Percentiles rank a stretch among this genome's conserved stretches.
These are phyloP conservation scores for Bombus pascuorum DNA, from an alignment of 1,140 invertebrate species.

Conservation along the genomic window DNA sequence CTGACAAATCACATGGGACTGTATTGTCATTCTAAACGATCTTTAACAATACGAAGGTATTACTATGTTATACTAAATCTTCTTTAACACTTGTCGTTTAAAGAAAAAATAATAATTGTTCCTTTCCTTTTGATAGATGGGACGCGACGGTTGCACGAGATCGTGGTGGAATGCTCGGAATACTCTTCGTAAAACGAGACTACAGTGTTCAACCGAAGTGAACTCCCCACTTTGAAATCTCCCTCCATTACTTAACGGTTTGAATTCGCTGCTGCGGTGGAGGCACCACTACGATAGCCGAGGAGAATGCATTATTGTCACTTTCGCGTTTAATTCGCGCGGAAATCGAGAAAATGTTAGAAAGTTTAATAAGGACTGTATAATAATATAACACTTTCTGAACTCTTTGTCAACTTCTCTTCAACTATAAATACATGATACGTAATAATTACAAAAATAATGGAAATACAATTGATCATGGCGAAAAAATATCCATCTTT, in stretches of 20 bases:
- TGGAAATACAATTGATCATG: no score
- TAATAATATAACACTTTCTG: no score
- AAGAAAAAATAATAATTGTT: neutral
- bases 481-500: neutral
- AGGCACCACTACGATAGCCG: neutral
- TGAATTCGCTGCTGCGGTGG: neutral
- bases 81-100: no score
- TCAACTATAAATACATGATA: no score
- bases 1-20: neutral
- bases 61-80: neutral
- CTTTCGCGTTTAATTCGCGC: neutral
- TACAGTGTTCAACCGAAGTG: neutral
- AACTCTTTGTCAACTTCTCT: no score
- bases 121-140: no score
- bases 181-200: constrained; percentile 16
- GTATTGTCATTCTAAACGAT: neutral
- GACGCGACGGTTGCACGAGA: neutral
- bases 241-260: constrained; percentile 19
- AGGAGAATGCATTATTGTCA: neutral
- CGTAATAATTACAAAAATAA: no score
- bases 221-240: constrained; percentile 25
- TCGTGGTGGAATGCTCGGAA: neutral
- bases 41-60: no score
- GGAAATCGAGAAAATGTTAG: neutral
- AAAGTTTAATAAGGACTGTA: neutral